These are phyloP conservation scores for Oegoconia quadripuncta DNA, from an alignment of 2,888 invertebrate genomes.

Conservation along the genomic window DNA sequence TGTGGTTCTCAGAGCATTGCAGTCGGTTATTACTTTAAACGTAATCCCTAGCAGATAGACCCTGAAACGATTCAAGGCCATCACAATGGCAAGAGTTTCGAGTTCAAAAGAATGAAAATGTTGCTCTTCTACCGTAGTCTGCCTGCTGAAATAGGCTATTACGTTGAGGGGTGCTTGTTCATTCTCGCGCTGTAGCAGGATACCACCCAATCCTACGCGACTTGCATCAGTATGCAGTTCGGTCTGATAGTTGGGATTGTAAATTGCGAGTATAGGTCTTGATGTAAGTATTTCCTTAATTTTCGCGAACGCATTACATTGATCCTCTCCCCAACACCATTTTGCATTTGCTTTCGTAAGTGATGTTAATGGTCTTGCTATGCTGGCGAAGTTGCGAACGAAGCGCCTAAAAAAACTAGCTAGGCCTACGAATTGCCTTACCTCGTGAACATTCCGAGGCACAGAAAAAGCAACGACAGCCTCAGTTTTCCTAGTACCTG, in stretches of 20 bases:
- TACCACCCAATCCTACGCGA: constrained; percentile 12
- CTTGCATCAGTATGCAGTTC: constrained; percentile 18
- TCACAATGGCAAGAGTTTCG: constrained; percentile 14
- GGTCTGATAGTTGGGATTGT: constrained; percentile 17
- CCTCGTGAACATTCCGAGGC: constrained; percentile 9
- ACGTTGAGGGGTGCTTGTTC: not conserved
- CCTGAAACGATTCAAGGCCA: constrained; percentile 12
- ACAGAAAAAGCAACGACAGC: constrained; percentile 9
- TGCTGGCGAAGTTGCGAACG: constrained; percentile 1
- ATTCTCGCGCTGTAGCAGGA: constrained; percentile 24
- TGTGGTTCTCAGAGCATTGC: constrained; percentile 12
- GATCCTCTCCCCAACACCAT: constrained; percentile 1
- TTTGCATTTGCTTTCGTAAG: not conserved
- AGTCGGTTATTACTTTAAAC: constrained; percentile 20
- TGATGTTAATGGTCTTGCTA: constrained; percentile 4
- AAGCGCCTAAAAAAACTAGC: constrained; percentile 10
- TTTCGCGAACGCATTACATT: not conserved
- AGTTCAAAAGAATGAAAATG: too few relatives aligned
- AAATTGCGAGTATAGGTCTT: constrained; percentile 4
- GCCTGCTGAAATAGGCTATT: constrained; percentile 11
- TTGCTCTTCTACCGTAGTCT: constrained; percentile 15
- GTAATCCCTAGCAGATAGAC: constrained; percentile 16
- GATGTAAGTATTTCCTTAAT: constrained; percentile 1
- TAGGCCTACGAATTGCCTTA: constrained; percentile 5
- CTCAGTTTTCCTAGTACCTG: constrained; percentile 5